Percentiles rank a stretch among this genome's conserved stretches.
Conservation (phyloP, 2,888 invertebrate genomes). For the Hypomecis punctinalis region DNA sequence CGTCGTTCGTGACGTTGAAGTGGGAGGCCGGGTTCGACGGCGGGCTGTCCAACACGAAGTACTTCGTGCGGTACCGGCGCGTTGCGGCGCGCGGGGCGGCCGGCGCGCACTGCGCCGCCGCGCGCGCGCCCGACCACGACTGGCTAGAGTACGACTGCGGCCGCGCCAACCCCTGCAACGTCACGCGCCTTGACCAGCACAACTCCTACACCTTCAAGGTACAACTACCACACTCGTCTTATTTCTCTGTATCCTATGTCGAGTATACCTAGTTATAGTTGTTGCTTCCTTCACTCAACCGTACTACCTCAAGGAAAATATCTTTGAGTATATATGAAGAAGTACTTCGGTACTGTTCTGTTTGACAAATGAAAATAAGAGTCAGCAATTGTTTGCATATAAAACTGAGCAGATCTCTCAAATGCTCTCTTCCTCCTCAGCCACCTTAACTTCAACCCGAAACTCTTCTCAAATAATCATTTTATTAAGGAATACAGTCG, state of each 20-base stretch:
- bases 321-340: too few relatives aligned
- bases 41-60: constrained; percentile 93
- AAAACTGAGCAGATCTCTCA: too few relatives aligned
- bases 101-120: constrained; percentile 64
- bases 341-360: too few relatives aligned
- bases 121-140: constrained; percentile 82
- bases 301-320: too few relatives aligned
- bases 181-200: constrained; percentile 93
- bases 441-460: too few relatives aligned
- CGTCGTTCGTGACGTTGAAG: constrained; percentile 90
- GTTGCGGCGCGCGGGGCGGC: constrained; percentile 83
- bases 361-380: too few relatives aligned
- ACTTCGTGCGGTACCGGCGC: constrained; percentile 92
- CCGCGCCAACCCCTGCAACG: constrained; percentile 94
- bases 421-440: too few relatives aligned
- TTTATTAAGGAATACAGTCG: too few relatives aligned
- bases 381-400: too few relatives aligned
- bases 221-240: constrained; percentile 39
- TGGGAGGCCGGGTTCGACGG: constrained; percentile 98
- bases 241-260: background rate
- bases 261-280: too few relatives aligned
- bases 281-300: too few relatives aligned
- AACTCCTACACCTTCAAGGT: constrained; percentile 95
- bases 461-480: too few relatives aligned
- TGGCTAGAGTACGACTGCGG: constrained; percentile 95